Evolutionary conservation across 2,113 vertebrate genomes (phyloP), one percentile per base, ranked within the genome.

Genomic region (Hypanus sabinus): DNA sequence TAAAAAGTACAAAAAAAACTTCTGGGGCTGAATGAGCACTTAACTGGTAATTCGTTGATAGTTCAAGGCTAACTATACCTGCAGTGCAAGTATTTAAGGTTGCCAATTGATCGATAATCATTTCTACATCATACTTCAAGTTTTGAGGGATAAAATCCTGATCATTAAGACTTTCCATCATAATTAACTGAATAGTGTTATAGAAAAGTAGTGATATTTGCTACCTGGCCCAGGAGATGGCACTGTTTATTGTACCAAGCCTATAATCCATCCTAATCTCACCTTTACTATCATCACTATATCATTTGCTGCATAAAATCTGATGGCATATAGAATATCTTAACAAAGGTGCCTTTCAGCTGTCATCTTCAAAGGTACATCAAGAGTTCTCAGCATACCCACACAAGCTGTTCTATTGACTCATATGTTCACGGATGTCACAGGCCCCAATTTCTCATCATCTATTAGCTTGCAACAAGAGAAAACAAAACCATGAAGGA

Each of bases 221-320:
- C 68, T 38, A 71, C 20, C 33, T 71, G 90, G 65, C 95, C 96
- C 95, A 95, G 95, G 92, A 96, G 95, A 96, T 94, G 95, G 96
- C 95, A 95, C 95, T 96, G 94, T 95, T 95, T 94, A 94, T 96
- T 96, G 94, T 16, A 94, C 79, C 94, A 95, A 88, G 65, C 73
- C 46, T 3, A 77, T 79, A 57, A 20, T 94, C 71, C 93, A 36
- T 94, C 77, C 20, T 77, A 73, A 55, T 92, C 38, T 94, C 30
- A 36, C 60, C 0, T 4, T 60, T 83, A 94, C 55, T 33, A 2
- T 68, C 73, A n/a, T 18, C 27, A 14, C 79, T 81, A 36, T 0
- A 20, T 94, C 90, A 79, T 70, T 71, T 62, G 36, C 38, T 75
- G 20, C 71, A 71, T 20, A 65, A 76, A 62, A 65, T 8, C 16